Conservation (phyloP, 2,797 vertebrate genomes). For the Leptodactylus fallax region DNA sequence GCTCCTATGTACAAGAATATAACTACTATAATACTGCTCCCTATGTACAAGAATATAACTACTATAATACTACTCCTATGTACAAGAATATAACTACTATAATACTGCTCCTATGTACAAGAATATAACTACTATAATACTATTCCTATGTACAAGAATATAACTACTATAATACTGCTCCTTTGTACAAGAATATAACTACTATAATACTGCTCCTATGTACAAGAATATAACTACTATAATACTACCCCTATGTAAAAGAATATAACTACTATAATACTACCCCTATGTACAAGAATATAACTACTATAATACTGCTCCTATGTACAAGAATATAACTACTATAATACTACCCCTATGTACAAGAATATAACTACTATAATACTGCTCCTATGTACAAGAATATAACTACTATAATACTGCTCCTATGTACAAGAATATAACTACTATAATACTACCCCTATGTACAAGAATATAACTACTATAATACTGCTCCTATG, state of each 20-base stretch:
- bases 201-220: not conserved
- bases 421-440: conserved; percentile 9
- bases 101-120: conserved; percentile 8
- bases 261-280: conserved; percentile 12
- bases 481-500: not conserved
- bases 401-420: conserved; percentile 22
- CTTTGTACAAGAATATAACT: conserved; percentile 9
- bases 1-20: conserved; percentile 3
- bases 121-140: conserved; percentile 21
- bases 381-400: not conserved
- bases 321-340: not conserved
- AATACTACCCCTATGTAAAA: not conserved
- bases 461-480: conserved; percentile 12
- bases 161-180: conserved; percentile 12
- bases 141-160: not conserved
- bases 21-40: conserved; percentile 8
- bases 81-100: conserved; percentile 19
- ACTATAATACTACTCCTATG: conserved; percentile 4
- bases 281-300: not conserved
- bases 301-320: conserved; percentile 2
- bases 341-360: not conserved
- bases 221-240: conserved; percentile 11
- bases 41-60: conserved; percentile 6
- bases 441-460: conserved; percentile 4
- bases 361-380: not conserved